Conservation (phyloP, 2,797 vertebrate species). For the Chrysolophus pictus region DNA sequence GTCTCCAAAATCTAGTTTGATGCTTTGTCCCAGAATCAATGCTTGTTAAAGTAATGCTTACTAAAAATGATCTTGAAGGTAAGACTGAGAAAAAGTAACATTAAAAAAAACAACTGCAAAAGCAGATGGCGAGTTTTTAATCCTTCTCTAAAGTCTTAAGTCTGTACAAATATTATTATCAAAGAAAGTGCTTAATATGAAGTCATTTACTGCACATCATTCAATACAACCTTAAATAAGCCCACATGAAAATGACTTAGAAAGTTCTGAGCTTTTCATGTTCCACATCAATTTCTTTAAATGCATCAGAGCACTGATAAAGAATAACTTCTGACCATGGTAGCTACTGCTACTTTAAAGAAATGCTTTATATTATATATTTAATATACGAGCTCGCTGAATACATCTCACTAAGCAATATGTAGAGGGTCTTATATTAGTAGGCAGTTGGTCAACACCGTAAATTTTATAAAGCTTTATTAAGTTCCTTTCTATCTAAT, state of each 20-base stretch:
- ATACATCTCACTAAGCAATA: not conserved
- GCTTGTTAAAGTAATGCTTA: not conserved
- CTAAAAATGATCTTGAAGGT: not conserved
- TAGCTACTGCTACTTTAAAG: not conserved
- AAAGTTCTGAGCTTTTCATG: not conserved
- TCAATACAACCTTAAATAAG: not conserved
- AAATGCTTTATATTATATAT: not conserved
- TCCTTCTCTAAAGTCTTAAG: not conserved
- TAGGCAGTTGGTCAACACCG: constrained; percentile 1
- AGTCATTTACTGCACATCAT: not conserved
- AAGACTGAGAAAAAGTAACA: not conserved
- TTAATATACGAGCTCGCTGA: not conserved
- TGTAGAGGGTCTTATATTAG: not conserved
- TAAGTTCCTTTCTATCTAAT: constrained; percentile 13
- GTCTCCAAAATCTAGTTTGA: not conserved
- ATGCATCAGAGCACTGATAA: not conserved
- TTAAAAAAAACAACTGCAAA: not conserved
- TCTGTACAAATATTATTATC: not conserved
- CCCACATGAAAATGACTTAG: not conserved
- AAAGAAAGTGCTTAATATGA: not conserved
- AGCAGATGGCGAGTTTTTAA: not conserved
- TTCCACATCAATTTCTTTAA: not conserved
- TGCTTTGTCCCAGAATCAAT: not conserved
- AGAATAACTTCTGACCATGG: not conserved
- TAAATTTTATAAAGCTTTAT: constrained; percentile 20